These are phyloP conservation scores for Erebia palarica DNA, from an alignment of 2,888 invertebrate genomes.

Conservation along the genomic window DNA sequence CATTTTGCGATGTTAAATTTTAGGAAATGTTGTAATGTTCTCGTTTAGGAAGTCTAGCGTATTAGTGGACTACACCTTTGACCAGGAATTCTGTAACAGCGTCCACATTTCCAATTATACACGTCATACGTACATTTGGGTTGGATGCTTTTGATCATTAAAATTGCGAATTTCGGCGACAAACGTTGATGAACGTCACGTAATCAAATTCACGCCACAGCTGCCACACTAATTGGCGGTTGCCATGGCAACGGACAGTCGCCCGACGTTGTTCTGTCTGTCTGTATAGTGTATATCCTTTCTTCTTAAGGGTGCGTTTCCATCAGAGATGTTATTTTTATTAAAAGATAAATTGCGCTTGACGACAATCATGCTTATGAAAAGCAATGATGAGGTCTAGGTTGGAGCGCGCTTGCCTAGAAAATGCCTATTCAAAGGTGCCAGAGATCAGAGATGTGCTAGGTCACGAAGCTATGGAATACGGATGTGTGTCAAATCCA, in stretches of 20 bases:
- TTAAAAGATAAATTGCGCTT: no score
- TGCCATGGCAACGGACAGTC: slow-evolving; percentile 19
- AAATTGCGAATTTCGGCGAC: slow-evolving; percentile 18
- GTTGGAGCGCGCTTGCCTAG: no score
- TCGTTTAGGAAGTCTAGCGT: background rate
- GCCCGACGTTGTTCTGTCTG: background rate
- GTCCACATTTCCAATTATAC: background rate
- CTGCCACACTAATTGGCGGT: slow-evolving; percentile 26
- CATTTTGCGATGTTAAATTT: no score
- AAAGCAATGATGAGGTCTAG: no score
- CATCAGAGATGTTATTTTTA: no score
- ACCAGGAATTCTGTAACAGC: background rate
- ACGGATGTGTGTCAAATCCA: no score
- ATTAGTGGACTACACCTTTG: background rate
- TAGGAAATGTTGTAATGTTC: background rate
- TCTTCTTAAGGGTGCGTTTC: background rate
- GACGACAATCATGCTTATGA: no score
- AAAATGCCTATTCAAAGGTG: no score
- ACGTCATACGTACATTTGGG: background rate
- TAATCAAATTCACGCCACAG: slow-evolving; percentile 27
- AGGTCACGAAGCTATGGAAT: no score
- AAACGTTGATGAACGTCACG: slow-evolving; percentile 17
- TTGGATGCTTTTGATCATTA: slow-evolving; percentile 11
- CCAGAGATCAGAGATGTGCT: no score
- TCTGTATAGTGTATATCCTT: background rate